Evolutionary conservation across 2,888 invertebrate species (phyloP), one percentile per base, ranked within the genome.

Genomic region (Ceramica pisi): DNA sequence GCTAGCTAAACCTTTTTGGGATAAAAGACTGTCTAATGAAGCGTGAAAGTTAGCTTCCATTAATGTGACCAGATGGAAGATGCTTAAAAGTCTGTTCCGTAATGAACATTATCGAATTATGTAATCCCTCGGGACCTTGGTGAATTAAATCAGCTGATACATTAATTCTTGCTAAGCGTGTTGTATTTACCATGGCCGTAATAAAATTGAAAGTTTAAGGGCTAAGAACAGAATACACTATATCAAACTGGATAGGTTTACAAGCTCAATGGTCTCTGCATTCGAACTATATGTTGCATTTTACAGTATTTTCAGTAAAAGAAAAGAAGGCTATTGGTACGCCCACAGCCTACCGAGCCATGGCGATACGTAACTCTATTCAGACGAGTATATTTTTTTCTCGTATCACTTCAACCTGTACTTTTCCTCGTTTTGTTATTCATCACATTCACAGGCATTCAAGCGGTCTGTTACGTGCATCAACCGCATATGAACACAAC

Each of bases 381-480:
- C 79, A 79, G 75, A 75, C 51, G 73, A 70, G 64, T 80, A 66
- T 78, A 70, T 78, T 86, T 88, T 89, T 88, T 88, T 87, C 86
- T 90, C 84, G 82, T 88, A 87, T 89, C 89, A 85, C 83, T 80
- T 56, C 55, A 70, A 87, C 83, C 76, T 86, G 85, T 83, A 87
- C 85, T 82, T 83, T 83, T 81, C 67, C 80, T 75, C 73, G 81
- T 87, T 87, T 87, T 89, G 89, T 89, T 86, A 79, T 80, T 87
- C 87, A 85, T 87, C 82, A 87, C 78, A 89, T 89, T 88, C 89
- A 89, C 71, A 71, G 74, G 83, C 86, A 87, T 81, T 84, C 84
- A 77, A 75, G 80, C 83, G 84, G 81, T 71, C 68, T 78, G 80
- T 83, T 82, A 83, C 85, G 73, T 83, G 85, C 82, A 86, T 83